Conservation (phyloP, 2,888 invertebrate species). For the Nesidiocoris tenuis region DNA sequence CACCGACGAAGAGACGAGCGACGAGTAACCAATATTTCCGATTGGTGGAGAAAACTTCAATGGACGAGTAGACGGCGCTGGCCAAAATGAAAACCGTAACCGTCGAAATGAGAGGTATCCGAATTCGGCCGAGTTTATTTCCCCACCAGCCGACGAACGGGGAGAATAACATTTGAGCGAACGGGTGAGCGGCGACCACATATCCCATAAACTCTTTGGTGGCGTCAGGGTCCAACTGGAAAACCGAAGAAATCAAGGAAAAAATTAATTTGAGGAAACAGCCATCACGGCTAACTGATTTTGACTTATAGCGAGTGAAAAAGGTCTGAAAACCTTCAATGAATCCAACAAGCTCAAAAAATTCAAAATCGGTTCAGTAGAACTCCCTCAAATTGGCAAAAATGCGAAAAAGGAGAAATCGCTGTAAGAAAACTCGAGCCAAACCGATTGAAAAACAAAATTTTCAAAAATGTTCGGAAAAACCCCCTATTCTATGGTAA, state of each 20-base stretch:
- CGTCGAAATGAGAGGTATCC: constrained; percentile 70
- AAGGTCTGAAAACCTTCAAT: too few relatives aligned
- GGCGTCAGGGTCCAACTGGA: constrained; percentile 74
- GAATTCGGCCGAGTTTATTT: constrained; percentile 70
- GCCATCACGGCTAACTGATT: constrained; percentile 16
- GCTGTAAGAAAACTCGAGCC: too few relatives aligned
- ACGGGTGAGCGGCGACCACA: constrained; percentile 81
- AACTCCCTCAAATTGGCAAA: too few relatives aligned
- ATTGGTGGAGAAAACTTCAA: constrained; percentile 68
- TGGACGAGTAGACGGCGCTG: constrained; percentile 71
- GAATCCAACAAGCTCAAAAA: too few relatives aligned
- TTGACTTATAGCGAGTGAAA: background rate
- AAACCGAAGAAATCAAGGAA: constrained; percentile 44
- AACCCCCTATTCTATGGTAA: too few relatives aligned
- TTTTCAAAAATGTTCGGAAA: too few relatives aligned
- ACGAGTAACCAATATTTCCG: constrained; percentile 71
- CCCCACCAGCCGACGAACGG: constrained; percentile 84
- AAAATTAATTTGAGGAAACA: background rate
- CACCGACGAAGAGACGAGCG: constrained; percentile 77
- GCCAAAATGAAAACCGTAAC: constrained; percentile 70
- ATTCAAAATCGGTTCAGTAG: too few relatives aligned
- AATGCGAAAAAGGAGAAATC: background rate
- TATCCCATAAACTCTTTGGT: constrained; percentile 81
- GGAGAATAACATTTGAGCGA: constrained; percentile 83
- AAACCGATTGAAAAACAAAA: too few relatives aligned